Conservation (phyloP, 2,113 vertebrate species). For the Platysteira castanea region DNA sequence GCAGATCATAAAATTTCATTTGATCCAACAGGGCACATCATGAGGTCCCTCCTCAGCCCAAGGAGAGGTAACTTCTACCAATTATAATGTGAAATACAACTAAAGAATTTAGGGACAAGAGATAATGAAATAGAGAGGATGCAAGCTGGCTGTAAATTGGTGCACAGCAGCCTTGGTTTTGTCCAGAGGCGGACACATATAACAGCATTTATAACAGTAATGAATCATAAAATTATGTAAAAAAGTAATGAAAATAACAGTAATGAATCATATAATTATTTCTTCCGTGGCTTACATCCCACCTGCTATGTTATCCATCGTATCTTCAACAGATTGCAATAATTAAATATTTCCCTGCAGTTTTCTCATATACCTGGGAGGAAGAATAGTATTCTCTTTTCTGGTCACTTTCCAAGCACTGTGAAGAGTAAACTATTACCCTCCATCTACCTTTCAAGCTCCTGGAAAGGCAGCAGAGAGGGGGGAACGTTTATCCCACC, state of each 20-base stretch:
- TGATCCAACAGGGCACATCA: not conserved
- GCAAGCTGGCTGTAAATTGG: not conserved
- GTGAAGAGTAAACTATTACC: not conserved
- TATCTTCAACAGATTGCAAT: not conserved
- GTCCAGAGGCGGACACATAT: not conserved
- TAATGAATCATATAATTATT: not conserved
- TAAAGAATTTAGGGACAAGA: not conserved
- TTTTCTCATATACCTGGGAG: not conserved
- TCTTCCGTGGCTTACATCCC: not conserved
- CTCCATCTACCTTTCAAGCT: not conserved
- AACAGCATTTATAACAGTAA: not conserved
- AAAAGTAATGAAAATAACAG: not conserved
- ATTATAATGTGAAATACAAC: not conserved
- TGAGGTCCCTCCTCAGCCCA: not conserved
- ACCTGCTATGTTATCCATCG: not conserved
- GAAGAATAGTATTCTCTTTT: not conserved
- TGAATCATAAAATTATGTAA: not conserved
- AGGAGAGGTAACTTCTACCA: not conserved
- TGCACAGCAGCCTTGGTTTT: not conserved
- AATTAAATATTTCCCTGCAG: not conserved
- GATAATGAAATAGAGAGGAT: not conserved
- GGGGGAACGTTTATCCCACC: not conserved
- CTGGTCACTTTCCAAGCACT: not conserved
- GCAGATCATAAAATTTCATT: not conserved
- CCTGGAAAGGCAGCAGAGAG: not conserved